phyloP scores from a whole-genome alignment of 2,113 vertebrate species.

The Chionodraco myersi region DNA sequence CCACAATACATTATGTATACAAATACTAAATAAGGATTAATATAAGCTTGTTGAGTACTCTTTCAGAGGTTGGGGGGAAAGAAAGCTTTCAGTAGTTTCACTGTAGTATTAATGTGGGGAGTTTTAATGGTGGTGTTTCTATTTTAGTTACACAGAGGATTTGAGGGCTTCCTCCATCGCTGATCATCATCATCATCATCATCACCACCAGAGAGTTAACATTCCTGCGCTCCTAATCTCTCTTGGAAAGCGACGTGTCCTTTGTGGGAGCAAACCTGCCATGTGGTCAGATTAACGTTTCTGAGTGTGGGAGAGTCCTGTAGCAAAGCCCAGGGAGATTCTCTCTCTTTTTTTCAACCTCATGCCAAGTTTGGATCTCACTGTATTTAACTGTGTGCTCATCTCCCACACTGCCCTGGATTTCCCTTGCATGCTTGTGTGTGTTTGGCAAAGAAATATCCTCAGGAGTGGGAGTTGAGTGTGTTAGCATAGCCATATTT shows the following conservation, averaged over 20 bases:
- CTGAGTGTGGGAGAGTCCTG: slow-evolving; percentile 55
- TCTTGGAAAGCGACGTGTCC: slow-evolving; percentile 25
- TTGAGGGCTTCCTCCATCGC: neutral
- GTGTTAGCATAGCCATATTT: neutral
- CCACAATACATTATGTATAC: too few relatives aligned
- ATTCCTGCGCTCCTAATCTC: slow-evolving; percentile 65
- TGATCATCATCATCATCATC: slow-evolving; percentile 21
- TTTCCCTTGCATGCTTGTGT: too few relatives aligned
- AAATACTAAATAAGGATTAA: too few relatives aligned
- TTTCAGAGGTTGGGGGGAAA: too few relatives aligned
- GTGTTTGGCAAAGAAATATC: neutral
- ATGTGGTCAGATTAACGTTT: slow-evolving; percentile 69
- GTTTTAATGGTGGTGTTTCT: neutral
- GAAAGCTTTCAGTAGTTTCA: too few relatives aligned
- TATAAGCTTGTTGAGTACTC: too few relatives aligned
- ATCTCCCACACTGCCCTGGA: neutral
- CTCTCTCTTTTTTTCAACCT: slow-evolving; percentile 22
- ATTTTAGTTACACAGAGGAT: neutral
- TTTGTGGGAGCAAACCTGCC: slow-evolving; percentile 38
- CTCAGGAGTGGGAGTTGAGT: neutral
- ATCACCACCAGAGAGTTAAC: slow-evolving; percentile 36
- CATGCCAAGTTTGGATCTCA: neutral
- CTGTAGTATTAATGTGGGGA: too few relatives aligned
- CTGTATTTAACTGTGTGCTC: neutral
- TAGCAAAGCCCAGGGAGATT: slow-evolving; percentile 12